phyloP scores from a whole-genome alignment of 2,113 vertebrate genomes.

The Daphoenositta chrysoptera region DNA sequence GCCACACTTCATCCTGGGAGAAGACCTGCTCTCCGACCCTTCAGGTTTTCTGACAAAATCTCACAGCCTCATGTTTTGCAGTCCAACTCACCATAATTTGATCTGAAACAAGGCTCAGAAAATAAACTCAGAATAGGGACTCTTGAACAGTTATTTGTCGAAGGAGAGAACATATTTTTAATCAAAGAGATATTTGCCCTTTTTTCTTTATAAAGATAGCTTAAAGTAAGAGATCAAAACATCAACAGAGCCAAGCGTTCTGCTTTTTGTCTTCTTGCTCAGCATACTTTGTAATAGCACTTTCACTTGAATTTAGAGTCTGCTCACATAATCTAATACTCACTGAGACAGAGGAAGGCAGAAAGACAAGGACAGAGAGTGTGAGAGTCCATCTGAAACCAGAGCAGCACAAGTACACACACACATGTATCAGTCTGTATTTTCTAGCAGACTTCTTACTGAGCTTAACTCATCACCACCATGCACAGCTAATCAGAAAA shows the following conservation, averaged over 20 bases:
- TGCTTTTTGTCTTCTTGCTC: background rate
- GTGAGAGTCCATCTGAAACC: background rate
- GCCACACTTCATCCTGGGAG: background rate
- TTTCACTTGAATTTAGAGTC: background rate
- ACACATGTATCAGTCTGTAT: background rate
- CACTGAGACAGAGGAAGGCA: background rate
- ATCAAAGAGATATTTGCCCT: background rate
- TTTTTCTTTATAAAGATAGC: background rate
- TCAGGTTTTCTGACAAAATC: background rate
- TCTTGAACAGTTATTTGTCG: background rate
- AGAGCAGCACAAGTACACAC: background rate
- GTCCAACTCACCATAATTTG: background rate
- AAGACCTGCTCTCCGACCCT: background rate
- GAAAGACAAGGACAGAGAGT: conserved; percentile 9
- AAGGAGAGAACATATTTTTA: background rate
- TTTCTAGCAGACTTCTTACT: background rate
- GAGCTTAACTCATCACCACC: background rate
- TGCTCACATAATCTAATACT: conserved; percentile 2
- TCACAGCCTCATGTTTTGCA: background rate
- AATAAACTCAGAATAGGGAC: background rate
- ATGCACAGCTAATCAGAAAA: background rate
- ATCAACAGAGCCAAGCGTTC: background rate
- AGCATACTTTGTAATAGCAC: background rate
- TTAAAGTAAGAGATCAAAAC: background rate
- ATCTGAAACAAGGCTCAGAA: background rate